phyloP scores from a whole-genome alignment of 2,797 vertebrate species.

The Pteropus rufus region DNA sequence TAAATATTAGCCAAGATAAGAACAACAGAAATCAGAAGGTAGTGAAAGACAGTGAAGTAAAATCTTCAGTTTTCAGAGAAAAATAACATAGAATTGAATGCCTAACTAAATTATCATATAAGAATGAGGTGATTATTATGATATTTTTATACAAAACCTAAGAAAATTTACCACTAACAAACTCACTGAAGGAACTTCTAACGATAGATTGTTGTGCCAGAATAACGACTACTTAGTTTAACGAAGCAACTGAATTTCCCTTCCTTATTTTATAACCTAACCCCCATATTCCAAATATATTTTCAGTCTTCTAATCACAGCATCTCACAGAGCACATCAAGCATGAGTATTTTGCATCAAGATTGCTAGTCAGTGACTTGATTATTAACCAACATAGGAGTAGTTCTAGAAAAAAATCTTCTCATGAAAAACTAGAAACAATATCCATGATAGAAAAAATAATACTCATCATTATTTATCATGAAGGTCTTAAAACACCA shows the following conservation, averaged over 20 bases:
- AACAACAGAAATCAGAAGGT: neutral
- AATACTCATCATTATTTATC: neutral
- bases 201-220: neutral
- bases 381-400: constrained; percentile 13
- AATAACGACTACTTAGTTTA: neutral
- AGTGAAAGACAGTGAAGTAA: neutral
- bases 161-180: neutral
- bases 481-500: neutral
- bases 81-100: neutral
- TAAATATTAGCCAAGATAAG: neutral
- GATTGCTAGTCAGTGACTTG: neutral
- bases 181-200: neutral
- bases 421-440: neutral
- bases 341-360: neutral
- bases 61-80: neutral
- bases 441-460: neutral
- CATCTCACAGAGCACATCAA: neutral
- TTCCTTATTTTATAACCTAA: neutral
- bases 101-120: neutral
- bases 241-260: neutral
- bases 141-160: neutral
- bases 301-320: neutral
- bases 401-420: constrained; percentile 12
- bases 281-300: neutral
- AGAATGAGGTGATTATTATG: neutral